A percentile compares a stretch with the other conserved stretches of the same genome.
Conservation (phyloP, 1,140 invertebrate genomes). For the Heliconius nattereri region DNA sequence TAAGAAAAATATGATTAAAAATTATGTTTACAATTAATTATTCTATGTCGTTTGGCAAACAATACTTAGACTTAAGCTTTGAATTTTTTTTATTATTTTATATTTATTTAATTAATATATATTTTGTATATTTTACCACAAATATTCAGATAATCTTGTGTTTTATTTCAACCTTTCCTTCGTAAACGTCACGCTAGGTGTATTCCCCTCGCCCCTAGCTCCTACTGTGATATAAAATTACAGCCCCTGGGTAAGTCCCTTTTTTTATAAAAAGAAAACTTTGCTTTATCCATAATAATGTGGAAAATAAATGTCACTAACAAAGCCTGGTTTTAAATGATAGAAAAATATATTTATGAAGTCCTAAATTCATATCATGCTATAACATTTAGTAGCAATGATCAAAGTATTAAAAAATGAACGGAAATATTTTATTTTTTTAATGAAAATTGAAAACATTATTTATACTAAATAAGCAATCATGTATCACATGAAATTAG, state of each 20-base stretch:
- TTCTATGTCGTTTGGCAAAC: no score
- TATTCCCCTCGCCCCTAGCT: not conserved
- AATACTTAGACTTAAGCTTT: not conserved
- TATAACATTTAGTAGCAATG: not conserved
- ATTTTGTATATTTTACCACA: not conserved
- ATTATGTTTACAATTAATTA: no score
- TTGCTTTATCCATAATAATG: not conserved
- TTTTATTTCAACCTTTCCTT: not conserved
- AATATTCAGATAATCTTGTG: not conserved
- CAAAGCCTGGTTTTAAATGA: not conserved
- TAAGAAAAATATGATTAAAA: no score
- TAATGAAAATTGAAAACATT: not conserved
- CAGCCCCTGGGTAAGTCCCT: slow-evolving; percentile 4
- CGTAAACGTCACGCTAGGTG: slow-evolving; percentile 7
- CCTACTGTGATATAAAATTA: not conserved
- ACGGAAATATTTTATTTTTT: not conserved
- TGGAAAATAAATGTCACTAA: not conserved
- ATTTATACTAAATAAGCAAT: no score
- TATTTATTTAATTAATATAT: no score
- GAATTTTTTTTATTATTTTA: not conserved
- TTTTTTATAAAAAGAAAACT: not conserved
- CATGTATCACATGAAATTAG: no score
- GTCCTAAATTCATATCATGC: not conserved
- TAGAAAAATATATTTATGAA: not conserved
- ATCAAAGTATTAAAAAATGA: not conserved